A percentile compares a stretch with the other conserved stretches of the same genome.
Evolutionary conservation across 2,797 vertebrate genomes (phyloP).

Genomic region (Dipus sagitta): DNA sequence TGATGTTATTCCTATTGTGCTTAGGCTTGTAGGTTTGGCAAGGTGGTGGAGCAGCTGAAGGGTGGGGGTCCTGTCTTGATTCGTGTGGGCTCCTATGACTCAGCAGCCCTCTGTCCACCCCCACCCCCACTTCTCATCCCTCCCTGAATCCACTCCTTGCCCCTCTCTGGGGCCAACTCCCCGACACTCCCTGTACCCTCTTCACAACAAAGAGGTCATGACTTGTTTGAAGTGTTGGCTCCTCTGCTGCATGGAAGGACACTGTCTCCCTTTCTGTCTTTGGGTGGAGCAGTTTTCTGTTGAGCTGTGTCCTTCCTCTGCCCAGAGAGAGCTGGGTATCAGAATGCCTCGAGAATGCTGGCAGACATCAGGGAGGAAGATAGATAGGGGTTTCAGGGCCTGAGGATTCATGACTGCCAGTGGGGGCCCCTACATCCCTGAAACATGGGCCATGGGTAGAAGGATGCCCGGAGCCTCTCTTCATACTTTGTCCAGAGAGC

Average conservation of each 20-base stretch:
- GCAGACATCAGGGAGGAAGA: too few species aligned
- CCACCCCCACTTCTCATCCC: not conserved
- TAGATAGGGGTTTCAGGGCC: not conserved
- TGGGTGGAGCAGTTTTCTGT: not conserved
- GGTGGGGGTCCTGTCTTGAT: not conserved
- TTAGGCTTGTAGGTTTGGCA: too few species aligned
- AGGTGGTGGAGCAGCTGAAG: not conserved
- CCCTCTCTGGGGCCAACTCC: too few species aligned
- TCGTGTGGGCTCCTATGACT: not conserved
- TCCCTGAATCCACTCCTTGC: too few species aligned
- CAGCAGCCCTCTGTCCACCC: not conserved
- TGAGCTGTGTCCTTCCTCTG: not conserved
- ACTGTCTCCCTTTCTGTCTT: too few species aligned
- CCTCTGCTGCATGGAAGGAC: not conserved
- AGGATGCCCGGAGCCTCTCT: too few species aligned
- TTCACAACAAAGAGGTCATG: too few species aligned
- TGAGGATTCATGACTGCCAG: too few species aligned
- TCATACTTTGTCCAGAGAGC: accelerated
- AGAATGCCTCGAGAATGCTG: not conserved
- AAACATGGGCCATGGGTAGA: not conserved
- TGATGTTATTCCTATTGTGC: not conserved
- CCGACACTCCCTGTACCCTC: too few species aligned
- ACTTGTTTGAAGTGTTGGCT: too few species aligned
- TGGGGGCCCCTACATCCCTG: not conserved
- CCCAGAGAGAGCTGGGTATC: not conserved